These are phyloP conservation scores for Xanthia icteritia DNA, from an alignment of 2,888 invertebrate genomes.

Conservation along the genomic window DNA sequence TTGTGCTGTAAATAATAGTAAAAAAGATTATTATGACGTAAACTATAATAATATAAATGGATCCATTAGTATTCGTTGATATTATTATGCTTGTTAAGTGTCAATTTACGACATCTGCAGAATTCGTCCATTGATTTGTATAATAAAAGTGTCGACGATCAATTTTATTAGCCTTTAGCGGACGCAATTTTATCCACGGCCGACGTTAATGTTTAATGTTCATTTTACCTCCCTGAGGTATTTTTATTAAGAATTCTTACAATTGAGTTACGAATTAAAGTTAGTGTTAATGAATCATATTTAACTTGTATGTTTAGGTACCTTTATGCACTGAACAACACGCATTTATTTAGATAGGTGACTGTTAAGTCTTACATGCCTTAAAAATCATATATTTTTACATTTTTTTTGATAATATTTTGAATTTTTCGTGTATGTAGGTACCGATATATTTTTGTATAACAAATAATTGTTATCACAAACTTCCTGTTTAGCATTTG, in stretches of 20 bases:
- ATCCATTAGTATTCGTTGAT: conserved; percentile 45
- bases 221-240: conserved; percentile 39
- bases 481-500: not conserved
- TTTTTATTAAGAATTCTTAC: conserved; percentile 28
- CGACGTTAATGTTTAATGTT: conserved; percentile 43
- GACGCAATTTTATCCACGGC: conserved; percentile 59
- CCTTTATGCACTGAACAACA: conserved; percentile 16
- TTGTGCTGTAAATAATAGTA: not conserved
- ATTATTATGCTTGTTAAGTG: conserved; percentile 54
- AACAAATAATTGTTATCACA: not conserved
- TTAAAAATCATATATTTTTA: not conserved
- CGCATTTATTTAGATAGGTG: not conserved
- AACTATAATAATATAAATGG: conserved; percentile 9
- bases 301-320: not conserved
- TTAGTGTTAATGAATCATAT: conserved; percentile 3
- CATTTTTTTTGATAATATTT: too few species aligned
- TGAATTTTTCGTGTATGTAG: not conserved
- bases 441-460: not conserved
- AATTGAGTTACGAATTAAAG: conserved; percentile 17
- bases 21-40: not conserved
- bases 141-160: conserved; percentile 63
- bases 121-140: conserved; percentile 66
- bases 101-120: conserved; percentile 61
- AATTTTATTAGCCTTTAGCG: conserved; percentile 68
- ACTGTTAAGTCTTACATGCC: not conserved